Percentiles rank a stretch among this genome's conserved stretches.
Conservation (phyloP, 2,113 vertebrate species). For the Garra rufa region DNA sequence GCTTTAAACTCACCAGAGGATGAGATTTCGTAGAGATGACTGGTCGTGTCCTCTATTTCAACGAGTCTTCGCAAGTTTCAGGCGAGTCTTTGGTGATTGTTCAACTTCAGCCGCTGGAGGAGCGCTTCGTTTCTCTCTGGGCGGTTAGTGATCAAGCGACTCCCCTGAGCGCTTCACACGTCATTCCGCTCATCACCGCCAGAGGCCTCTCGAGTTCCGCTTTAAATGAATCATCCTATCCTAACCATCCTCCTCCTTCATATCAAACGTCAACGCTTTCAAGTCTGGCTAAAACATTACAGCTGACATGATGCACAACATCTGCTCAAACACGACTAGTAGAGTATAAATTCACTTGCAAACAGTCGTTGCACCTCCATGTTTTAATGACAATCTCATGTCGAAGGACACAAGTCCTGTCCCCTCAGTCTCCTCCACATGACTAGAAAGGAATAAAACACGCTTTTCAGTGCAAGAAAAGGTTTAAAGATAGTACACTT, state of each 20-base stretch:
- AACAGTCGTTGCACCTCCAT: neutral
- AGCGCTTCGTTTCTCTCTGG: neutral
- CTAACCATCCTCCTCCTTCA: too few species aligned
- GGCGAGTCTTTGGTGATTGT: neutral
- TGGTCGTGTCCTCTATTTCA: neutral
- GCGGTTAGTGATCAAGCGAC: too few species aligned
- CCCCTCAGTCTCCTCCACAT: neutral
- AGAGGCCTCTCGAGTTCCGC: neutral
- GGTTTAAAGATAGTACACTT: neutral
- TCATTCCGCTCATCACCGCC: neutral
- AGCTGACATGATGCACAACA: neutral
- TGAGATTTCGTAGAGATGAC: neutral
- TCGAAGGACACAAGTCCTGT: neutral
- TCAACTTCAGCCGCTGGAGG: neutral
- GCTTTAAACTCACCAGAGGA: conserved; percentile 1
- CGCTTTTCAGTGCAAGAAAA: neutral
- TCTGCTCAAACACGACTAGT: neutral
- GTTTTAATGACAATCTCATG: neutral
- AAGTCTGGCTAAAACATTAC: neutral
- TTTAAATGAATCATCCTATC: too few species aligned
- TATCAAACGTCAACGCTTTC: too few species aligned
- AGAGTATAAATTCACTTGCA: neutral
- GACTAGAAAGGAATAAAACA: neutral
- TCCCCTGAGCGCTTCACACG: neutral
- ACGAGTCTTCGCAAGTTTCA: neutral